Conservation (phyloP, 2,113 vertebrate species). For the Chiloscyllium plagiosum region DNA sequence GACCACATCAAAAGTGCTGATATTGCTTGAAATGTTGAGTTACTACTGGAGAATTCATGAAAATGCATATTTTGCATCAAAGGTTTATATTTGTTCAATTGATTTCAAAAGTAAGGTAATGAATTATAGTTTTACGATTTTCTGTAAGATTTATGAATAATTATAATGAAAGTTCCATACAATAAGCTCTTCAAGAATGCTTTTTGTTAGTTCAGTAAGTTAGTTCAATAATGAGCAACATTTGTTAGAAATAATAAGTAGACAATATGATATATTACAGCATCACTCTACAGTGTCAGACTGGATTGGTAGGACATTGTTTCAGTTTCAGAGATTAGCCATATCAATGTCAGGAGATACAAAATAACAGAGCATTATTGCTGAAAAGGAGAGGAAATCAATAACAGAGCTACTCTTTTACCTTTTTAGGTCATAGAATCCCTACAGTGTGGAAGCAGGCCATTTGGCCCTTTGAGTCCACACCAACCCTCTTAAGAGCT, state of each 20-base stretch:
- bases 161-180: background rate
- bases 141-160: background rate
- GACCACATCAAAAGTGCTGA: slow-evolving; percentile 22
- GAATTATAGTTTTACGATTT: background rate
- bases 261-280: background rate
- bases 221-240: too few relatives aligned
- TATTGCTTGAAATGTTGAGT: slow-evolving; percentile 26
- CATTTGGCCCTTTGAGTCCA: too few relatives aligned
- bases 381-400: background rate
- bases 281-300: background rate
- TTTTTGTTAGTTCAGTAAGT: background rate
- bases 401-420: background rate
- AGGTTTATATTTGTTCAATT: background rate
- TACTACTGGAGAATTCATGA: background rate
- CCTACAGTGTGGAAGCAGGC: too few relatives aligned
- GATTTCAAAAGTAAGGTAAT: background rate
- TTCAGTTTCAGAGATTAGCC: background rate
- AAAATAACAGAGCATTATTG: too few relatives aligned
- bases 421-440: too few relatives aligned
- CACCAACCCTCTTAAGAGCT: too few relatives aligned
- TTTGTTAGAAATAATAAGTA: background rate
- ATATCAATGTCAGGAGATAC: background rate
- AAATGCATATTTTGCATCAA: background rate
- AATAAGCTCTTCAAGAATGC: background rate
- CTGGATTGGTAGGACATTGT: background rate